Conservation (phyloP, 2,113 vertebrate genomes). For the Artemisiospiza belli region DNA sequence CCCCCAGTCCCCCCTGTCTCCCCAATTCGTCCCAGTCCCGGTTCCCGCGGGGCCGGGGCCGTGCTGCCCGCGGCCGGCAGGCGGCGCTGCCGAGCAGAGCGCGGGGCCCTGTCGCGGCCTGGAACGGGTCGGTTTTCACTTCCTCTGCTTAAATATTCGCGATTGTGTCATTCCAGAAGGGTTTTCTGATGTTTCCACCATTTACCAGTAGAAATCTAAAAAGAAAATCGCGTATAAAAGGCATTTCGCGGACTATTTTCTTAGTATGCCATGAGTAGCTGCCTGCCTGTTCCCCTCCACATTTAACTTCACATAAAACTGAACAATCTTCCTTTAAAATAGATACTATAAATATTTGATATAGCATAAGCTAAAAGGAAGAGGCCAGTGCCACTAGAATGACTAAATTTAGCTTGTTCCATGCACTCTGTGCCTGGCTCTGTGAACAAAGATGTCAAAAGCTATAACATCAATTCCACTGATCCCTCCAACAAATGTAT, state of each 20-base stretch:
- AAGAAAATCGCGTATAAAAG: background rate
- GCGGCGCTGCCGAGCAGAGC: background rate
- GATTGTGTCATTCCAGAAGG: background rate
- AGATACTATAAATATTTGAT: background rate
- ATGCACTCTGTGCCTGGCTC: background rate
- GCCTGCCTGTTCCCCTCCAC: background rate
- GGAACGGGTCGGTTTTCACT: background rate
- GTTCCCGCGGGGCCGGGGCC: background rate
- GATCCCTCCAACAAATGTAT: background rate
- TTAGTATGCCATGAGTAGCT: background rate
- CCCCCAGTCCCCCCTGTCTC: too few relatives aligned
- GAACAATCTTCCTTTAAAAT: background rate
- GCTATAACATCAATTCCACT: background rate
- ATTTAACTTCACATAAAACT: background rate
- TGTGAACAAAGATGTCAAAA: background rate
- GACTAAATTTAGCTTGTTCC: background rate
- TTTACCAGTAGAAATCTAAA: background rate
- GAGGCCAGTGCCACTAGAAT: background rate
- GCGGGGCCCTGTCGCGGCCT: background rate
- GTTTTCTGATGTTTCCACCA: background rate
- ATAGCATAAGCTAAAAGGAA: background rate
- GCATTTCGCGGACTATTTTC: fast-evolving
- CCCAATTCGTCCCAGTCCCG: background rate
- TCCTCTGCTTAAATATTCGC: background rate
- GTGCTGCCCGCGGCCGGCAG: background rate